A percentile compares a stretch with the other conserved stretches of the same genome.
These are phyloP conservation scores for Andricus quercusramuli DNA, from an alignment of 2,888 invertebrate genomes.

Conservation along the genomic window DNA sequence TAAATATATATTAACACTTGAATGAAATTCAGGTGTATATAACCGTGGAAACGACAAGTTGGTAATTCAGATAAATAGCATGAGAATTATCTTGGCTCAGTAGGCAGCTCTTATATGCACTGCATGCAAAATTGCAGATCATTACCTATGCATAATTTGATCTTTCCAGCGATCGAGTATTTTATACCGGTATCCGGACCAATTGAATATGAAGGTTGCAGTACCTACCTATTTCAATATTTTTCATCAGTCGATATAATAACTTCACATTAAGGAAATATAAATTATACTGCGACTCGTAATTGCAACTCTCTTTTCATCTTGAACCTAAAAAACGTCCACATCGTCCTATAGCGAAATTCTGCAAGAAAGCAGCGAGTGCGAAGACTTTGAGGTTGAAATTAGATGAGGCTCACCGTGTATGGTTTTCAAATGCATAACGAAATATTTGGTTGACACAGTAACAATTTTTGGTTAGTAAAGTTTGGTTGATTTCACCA, in stretches of 20 bases:
- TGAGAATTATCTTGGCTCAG: slow-evolving; percentile 35
- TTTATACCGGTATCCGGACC: slow-evolving; percentile 17
- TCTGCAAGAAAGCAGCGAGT: too few relatives aligned
- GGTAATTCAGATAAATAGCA: slow-evolving; percentile 19
- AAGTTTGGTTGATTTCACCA: too few relatives aligned
- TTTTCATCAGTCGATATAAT: slow-evolving; percentile 15
- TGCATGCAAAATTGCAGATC: slow-evolving; percentile 7
- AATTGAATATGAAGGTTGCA: slow-evolving; percentile 32
- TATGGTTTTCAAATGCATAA: too few relatives aligned
- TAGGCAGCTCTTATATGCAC: slow-evolving; percentile 22
- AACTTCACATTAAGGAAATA: slow-evolving; percentile 25
- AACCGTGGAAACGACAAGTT: slow-evolving; percentile 33
- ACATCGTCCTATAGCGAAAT: too few relatives aligned
- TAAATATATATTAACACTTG: not conserved
- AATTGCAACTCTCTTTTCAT: not conserved
- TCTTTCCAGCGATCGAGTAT: slow-evolving; percentile 11
- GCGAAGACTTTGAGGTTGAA: too few relatives aligned
- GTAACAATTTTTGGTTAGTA: too few relatives aligned
- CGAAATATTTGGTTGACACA: too few relatives aligned
- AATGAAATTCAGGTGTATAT: not conserved
- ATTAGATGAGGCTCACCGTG: too few relatives aligned
- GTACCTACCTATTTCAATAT: not conserved
- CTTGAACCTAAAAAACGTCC: too few relatives aligned
- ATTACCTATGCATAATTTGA: slow-evolving; percentile 34
- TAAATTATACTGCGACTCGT: not conserved